A percentile compares a stretch with the other conserved stretches of the same genome.
phyloP scores from a whole-genome alignment of 2,888 invertebrate genomes.

The Hydrotaea diabolus region DNA sequence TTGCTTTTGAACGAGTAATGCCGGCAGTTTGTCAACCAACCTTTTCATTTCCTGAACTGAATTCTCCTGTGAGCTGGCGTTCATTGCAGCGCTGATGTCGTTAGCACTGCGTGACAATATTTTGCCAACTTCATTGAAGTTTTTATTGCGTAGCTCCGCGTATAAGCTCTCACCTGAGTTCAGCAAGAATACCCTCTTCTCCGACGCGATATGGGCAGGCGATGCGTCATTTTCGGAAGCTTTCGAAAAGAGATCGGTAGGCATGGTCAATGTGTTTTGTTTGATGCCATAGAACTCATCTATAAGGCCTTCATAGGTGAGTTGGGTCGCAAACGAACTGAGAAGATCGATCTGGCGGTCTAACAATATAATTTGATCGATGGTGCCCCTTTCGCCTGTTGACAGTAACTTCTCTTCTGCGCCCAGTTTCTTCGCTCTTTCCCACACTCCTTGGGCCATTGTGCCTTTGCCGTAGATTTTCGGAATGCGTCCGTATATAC shows the following conservation, averaged over 20 bases:
- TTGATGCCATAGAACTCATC: conserved; percentile 96
- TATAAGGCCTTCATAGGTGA: conserved; percentile 98
- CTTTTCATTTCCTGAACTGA: conserved; percentile 97
- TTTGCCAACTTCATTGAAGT: conserved; percentile 94
- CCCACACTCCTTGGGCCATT: conserved; percentile 93
- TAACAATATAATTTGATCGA: conserved; percentile 93
- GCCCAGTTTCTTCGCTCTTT: conserved; percentile 90
- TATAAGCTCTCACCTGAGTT: conserved; percentile 95
- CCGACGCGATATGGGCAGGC: conserved; percentile 78
- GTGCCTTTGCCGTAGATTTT: conserved; percentile 94
- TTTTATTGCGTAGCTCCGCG: conserved; percentile 94
- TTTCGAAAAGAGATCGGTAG: conserved; percentile 90
- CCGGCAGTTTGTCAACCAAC: conserved; percentile 94
- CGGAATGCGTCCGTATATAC: conserved; percentile 93
- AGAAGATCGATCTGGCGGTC: conserved; percentile 96
- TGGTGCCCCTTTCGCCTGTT: conserved; percentile 83
- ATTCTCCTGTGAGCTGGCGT: conserved; percentile 91
- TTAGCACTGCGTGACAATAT: conserved; percentile 93
- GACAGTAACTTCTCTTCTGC: conserved; percentile 81
- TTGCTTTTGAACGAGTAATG: conserved; percentile 92
- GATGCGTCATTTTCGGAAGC: conserved; percentile 82
- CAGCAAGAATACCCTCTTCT: conserved; percentile 88
- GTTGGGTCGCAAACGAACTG: conserved; percentile 94
- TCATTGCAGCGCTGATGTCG: conserved; percentile 90
- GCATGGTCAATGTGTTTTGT: conserved; percentile 90